These are phyloP conservation scores for Pangasius larnaudii DNA, from an alignment of 2,797 vertebrate species.

Conservation along the genomic window DNA sequence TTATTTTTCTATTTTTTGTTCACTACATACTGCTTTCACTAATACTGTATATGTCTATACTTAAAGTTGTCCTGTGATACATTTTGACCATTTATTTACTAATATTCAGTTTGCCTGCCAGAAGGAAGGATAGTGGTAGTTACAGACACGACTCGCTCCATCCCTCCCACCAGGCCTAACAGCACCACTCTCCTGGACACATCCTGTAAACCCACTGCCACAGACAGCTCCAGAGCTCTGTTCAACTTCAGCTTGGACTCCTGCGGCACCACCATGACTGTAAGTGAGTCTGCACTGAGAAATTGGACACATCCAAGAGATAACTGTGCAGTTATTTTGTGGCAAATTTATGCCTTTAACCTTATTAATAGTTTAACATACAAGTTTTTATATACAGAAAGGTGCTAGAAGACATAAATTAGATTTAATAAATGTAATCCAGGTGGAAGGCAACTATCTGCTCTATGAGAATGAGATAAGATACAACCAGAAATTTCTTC, in stretches of 20 bases:
- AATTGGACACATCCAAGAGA: neutral
- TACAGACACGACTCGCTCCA: conserved; percentile 62
- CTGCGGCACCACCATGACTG: conserved; percentile 69
- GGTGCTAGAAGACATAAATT: neutral
- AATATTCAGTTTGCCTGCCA: conserved; percentile 68
- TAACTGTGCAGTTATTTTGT: neutral
- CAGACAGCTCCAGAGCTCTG: conserved; percentile 63
- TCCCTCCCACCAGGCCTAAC: conserved; percentile 67
- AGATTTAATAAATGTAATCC: conserved; percentile 8
- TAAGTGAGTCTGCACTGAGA: conserved; percentile 33
- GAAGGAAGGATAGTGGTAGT: conserved; percentile 66
- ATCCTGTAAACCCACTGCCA: conserved; percentile 67
- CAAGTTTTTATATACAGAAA: neutral
- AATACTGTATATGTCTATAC: neutral
- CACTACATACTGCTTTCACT: neutral
- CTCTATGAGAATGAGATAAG: conserved; percentile 81
- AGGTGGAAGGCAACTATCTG: conserved; percentile 72
- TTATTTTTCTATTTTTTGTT: neutral
- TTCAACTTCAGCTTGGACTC: conserved; percentile 71
- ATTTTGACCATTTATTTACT: neutral
- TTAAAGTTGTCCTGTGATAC: neutral
- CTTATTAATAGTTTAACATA: neutral
- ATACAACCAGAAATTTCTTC: conserved; percentile 70
- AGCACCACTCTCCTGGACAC: conserved; percentile 71
- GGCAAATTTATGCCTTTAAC: neutral